phyloP scores from a whole-genome alignment of 2,113 vertebrate genomes.

The Tupaia tana region DNA sequence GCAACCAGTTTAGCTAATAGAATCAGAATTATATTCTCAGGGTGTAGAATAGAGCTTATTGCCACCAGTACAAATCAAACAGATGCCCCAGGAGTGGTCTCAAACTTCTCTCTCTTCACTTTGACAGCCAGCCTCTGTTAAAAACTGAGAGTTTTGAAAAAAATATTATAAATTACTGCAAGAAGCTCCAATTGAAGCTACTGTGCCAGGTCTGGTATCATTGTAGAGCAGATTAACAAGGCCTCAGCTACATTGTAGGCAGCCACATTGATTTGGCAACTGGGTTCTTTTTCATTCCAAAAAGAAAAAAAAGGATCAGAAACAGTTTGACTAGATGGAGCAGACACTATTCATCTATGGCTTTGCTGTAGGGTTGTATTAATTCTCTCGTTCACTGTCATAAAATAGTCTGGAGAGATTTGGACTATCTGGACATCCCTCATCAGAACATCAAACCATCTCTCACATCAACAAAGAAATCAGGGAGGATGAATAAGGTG shows the following conservation, averaged over 20 bases:
- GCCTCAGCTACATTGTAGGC: not conserved
- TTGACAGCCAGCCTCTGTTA: not conserved
- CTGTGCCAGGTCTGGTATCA: not conserved
- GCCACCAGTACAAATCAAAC: not conserved
- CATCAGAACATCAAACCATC: not conserved
- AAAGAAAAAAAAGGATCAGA: not conserved
- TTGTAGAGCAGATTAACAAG: not conserved
- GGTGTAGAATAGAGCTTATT: not conserved
- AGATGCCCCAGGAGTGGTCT: not conserved
- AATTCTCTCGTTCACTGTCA: not conserved
- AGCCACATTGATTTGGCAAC: not conserved
- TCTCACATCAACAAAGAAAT: not conserved
- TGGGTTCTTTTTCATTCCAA: not conserved
- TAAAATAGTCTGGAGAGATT: not conserved
- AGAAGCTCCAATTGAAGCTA: not conserved
- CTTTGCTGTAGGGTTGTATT: not conserved
- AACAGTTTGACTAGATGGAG: not conserved
- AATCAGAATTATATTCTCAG: not conserved
- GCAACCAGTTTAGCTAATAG: not conserved
- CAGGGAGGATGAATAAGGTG: not conserved
- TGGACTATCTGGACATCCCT: not conserved
- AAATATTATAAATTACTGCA: not conserved
- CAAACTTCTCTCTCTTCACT: not conserved
- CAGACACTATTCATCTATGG: not conserved
- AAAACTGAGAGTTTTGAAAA: not conserved